Conservation (phyloP, 1,140 invertebrate species). For the Tetragnatha versicolor region DNA sequence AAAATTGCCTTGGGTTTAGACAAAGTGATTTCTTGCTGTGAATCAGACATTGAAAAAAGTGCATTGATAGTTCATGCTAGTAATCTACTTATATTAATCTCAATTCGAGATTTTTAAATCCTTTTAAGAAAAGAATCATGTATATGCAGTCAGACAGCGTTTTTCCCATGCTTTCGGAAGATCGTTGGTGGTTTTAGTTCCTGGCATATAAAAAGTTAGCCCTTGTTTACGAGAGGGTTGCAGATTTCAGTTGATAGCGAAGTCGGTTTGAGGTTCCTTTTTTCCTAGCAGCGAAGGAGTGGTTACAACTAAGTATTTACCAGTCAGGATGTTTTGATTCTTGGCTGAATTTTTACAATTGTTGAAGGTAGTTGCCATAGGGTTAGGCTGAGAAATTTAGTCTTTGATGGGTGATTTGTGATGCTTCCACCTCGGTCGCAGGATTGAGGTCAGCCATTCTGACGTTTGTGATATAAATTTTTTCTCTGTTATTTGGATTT, state of each 20-base stretch:
- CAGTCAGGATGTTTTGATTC: constrained; percentile 28
- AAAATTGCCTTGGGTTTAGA: constrained; percentile 45
- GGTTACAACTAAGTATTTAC: constrained; percentile 26
- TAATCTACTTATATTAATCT: constrained; percentile 33
- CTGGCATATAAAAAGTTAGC: constrained; percentile 23
- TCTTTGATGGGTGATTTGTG: constrained; percentile 5
- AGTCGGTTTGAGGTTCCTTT: constrained; percentile 38
- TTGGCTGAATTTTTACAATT: constrained; percentile 48
- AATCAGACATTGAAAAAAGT: constrained; percentile 36
- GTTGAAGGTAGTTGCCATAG: constrained; percentile 46
- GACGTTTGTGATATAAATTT: constrained; percentile 27
- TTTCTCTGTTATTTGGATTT: not conserved
- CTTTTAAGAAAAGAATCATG: not conserved
- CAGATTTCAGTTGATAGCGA: constrained; percentile 26
- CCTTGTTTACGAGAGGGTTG: constrained; percentile 16
- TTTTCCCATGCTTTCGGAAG: not conserved
- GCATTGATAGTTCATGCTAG: constrained; percentile 30
- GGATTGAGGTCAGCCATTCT: constrained; percentile 12
- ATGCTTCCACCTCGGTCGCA: not conserved
- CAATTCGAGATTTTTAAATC: constrained; percentile 16
- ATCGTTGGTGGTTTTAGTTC: constrained; percentile 50
- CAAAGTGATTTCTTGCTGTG: constrained; percentile 38
- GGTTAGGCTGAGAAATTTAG: not conserved
- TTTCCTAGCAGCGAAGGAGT: constrained; percentile 28
- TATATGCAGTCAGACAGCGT: not conserved